Evolutionary conservation across 2,113 vertebrate genomes (phyloP).

Genomic region (Leptosomus discolor): DNA sequence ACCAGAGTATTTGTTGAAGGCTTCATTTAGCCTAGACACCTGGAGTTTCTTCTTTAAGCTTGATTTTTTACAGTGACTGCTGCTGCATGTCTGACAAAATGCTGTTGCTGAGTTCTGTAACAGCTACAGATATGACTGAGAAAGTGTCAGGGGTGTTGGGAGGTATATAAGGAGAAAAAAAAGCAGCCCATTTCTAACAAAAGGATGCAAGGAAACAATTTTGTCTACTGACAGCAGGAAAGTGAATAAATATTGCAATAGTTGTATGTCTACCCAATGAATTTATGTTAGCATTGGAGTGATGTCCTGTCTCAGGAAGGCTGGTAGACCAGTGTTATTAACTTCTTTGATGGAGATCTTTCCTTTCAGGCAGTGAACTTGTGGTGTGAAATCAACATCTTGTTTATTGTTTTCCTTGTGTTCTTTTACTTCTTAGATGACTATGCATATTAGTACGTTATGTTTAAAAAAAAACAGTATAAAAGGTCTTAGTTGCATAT

Average conservation of each 20-base stretch:
- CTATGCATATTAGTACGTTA: background rate
- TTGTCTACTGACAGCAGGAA: background rate
- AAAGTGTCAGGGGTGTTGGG: background rate
- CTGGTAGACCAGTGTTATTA: background rate
- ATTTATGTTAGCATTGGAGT: background rate
- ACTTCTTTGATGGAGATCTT: background rate
- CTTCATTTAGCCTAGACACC: background rate
- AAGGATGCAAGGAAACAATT: background rate
- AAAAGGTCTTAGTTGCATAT: background rate
- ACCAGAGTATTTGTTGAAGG: background rate
- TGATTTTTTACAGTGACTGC: background rate
- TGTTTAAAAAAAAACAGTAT: background rate
- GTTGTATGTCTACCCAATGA: background rate
- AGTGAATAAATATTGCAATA: slow-evolving; percentile 31
- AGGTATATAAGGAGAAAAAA: background rate
- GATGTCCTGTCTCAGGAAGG: slow-evolving; percentile 4
- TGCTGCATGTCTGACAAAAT: background rate
- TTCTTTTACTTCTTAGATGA: background rate
- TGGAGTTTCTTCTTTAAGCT: background rate
- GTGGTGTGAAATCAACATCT: background rate
- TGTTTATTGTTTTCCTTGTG: background rate
- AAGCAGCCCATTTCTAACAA: background rate
- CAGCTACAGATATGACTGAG: background rate
- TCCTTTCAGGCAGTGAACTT: background rate
- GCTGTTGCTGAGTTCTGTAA: background rate